Conservation (phyloP, 1,140 invertebrate genomes). For the Dinothrombium tinctorium region DNA sequence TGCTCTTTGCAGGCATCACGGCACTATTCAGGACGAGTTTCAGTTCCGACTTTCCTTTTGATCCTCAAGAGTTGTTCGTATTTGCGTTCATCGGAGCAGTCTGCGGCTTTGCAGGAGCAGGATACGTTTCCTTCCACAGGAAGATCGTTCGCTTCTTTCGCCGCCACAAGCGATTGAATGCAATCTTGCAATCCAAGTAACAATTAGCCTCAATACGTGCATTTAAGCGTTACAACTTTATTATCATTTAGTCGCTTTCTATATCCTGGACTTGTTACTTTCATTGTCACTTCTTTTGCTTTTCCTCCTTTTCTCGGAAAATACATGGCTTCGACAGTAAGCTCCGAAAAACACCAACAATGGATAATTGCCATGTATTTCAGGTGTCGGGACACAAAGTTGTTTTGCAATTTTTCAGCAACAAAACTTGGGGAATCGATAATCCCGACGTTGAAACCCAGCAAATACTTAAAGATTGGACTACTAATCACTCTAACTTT, state of each 20-base stretch:
- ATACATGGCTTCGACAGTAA: constrained; percentile 36
- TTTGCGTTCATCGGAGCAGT: constrained; percentile 76
- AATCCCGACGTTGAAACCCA: constrained; percentile 57
- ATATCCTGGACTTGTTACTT: constrained; percentile 28
- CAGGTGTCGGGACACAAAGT: constrained; percentile 8
- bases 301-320: constrained; percentile 13
- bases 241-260: constrained; percentile 47
- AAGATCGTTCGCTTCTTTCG: constrained; percentile 87
- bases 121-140: constrained; percentile 78
- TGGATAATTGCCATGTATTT: background rate
- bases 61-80: constrained; percentile 81
- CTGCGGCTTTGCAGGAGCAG: constrained; percentile 66
- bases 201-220: no score
- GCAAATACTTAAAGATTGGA: constrained; percentile 65
- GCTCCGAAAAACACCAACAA: constrained; percentile 22
- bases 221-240: background rate
- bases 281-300: constrained; percentile 8
- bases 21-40: constrained; percentile 85
- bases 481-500: constrained; percentile 50
- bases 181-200: constrained; percentile 88
- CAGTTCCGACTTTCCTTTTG: constrained; percentile 87
- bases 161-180: constrained; percentile 69
- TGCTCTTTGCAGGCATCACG: constrained; percentile 49
- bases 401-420: constrained; percentile 67
- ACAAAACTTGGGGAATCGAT: constrained; percentile 72